phyloP scores from a whole-genome alignment of 1,140 invertebrate species.

The Hyphantria cunea region DNA sequence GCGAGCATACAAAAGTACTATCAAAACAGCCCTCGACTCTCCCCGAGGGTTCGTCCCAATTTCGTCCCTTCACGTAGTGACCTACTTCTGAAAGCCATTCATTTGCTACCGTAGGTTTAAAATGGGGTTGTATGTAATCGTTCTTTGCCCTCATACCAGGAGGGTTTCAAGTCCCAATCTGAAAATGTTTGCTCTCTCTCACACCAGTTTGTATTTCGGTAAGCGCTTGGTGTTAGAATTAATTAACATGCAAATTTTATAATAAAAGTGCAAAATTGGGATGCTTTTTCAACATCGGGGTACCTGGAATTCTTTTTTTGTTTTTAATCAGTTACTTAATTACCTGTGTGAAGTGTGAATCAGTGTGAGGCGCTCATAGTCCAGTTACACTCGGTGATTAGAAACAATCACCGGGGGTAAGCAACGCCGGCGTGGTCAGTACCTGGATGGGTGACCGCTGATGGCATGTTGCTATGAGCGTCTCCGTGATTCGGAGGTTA shows the following conservation, averaged over 20 bases:
- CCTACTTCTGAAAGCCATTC: constrained; percentile 71
- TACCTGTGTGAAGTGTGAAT: no score
- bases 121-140: constrained; percentile 74
- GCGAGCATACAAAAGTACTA: constrained; percentile 16
- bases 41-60: constrained; percentile 70
- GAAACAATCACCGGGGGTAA: no score
- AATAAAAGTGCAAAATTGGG: background rate
- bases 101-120: constrained; percentile 70
- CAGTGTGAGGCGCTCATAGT: no score
- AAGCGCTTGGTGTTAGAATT: constrained; percentile 6
- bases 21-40: constrained; percentile 41
- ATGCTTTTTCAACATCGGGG: no score
- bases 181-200: constrained; percentile 18
- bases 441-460: no score
- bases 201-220: constrained; percentile 18
- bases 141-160: constrained; percentile 45
- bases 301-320: no score
- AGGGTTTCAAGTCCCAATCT: constrained; percentile 27
- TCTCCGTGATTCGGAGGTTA: no score
- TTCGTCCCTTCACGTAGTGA: constrained; percentile 73
- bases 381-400: no score
- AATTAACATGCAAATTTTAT: constrained; percentile 1
- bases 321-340: no score
- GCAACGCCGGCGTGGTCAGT: no score
- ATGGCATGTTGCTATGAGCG: no score